Percentiles rank a stretch among this genome's conserved stretches.
These are phyloP conservation scores for Vulpes ferrilata DNA, from an alignment of 2,113 vertebrate species.

Conservation along the genomic window DNA sequence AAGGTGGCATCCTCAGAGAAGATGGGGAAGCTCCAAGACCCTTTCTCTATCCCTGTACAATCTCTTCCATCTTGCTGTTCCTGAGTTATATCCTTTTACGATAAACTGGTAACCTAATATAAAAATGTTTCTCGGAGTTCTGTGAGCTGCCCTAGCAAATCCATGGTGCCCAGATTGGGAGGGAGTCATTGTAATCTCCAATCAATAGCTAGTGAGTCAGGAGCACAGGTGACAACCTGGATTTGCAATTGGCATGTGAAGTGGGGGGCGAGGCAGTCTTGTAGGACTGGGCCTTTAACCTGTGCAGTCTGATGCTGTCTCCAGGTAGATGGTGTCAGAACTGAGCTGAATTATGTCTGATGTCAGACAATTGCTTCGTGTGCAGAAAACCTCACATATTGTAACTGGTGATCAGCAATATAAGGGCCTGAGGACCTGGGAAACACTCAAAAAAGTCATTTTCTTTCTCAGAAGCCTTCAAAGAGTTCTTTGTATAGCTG, in stretches of 20 bases:
- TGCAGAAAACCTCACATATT: not conserved
- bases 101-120: not conserved
- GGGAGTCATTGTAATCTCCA: too few species aligned
- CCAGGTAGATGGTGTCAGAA: not conserved
- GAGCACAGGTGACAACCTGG: not conserved
- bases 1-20: not conserved
- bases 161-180: too few species aligned
- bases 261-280: not conserved
- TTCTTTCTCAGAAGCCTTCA: not conserved
- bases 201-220: not conserved
- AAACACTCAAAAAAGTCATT: not conserved
- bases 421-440: rapidly evolving
- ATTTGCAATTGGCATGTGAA: not conserved
- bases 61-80: not conserved
- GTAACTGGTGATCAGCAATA: not conserved
- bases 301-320: not conserved
- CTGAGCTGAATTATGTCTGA: not conserved
- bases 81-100: not conserved
- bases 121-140: not conserved
- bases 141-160: not conserved
- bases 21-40: not conserved
- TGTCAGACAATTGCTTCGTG: not conserved
- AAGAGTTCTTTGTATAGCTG: not conserved
- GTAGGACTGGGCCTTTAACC: not conserved
- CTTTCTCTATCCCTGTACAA: not conserved